Conservation (phyloP, 2,113 vertebrate species). For the Morphnarchus princeps region DNA sequence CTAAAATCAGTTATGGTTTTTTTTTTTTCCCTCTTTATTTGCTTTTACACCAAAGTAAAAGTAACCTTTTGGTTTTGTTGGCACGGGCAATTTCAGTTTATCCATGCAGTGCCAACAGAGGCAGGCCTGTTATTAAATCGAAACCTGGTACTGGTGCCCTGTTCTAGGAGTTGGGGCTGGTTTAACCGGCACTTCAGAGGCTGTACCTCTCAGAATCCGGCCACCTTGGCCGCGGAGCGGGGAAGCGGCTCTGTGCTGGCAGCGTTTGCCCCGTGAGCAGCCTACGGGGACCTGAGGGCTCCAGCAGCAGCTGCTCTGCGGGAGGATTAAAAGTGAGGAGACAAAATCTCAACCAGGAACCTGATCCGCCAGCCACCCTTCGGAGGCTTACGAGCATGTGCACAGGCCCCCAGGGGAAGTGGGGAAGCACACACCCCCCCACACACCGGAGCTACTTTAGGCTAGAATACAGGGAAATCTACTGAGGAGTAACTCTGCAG, state of each 20-base stretch:
- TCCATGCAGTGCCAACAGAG: neutral
- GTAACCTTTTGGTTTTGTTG: neutral
- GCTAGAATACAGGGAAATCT: no score
- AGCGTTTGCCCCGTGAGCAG: neutral
- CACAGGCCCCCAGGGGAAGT: no score
- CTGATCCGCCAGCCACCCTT: neutral
- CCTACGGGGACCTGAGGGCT: neutral
- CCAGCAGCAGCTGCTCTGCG: neutral
- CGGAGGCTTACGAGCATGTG: rapidly evolving
- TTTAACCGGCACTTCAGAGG: neutral
- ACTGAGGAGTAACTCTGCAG: no score
- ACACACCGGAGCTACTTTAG: no score
- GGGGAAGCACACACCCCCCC: no score
- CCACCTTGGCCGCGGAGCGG: neutral
- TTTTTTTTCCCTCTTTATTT: neutral
- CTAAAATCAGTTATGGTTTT: rapidly evolving
- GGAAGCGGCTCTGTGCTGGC: neutral
- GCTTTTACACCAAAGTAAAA: neutral
- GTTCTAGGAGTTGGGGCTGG: neutral
- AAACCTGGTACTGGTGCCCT: neutral
- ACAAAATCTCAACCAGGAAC: neutral
- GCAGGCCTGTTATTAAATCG: neutral
- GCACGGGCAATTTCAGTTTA: neutral
- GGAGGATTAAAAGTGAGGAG: neutral
- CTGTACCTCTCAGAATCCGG: neutral